Evolutionary conservation across 2,113 vertebrate genomes (phyloP).

Genomic region (Elaphurus davidianus): DNA sequence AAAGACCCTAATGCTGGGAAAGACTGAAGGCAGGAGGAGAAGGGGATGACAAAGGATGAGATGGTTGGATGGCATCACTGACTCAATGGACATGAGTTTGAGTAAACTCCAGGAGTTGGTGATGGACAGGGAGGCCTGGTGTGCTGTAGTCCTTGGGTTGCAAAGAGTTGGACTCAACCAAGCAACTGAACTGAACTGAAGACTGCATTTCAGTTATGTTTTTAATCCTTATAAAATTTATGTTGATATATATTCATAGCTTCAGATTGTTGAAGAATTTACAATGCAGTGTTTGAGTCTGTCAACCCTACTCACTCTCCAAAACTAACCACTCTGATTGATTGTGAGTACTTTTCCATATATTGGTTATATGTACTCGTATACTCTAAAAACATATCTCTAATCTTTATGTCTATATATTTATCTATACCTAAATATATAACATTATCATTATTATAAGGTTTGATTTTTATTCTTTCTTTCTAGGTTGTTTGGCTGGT

Average conservation of each 20-base stretch:
- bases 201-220: background rate
- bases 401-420: background rate
- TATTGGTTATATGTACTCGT: background rate
- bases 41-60: background rate
- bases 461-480: background rate
- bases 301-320: background rate
- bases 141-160: background rate
- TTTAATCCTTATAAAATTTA: background rate
- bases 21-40: background rate
- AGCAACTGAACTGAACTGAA: background rate
- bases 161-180: background rate
- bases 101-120: background rate
- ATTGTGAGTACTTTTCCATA: background rate
- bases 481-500: background rate
- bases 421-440: background rate
- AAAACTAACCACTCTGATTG: background rate
- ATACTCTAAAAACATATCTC: background rate
- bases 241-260: background rate
- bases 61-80: rapidly evolving
- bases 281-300: background rate
- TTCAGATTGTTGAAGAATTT: background rate
- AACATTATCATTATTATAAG: background rate
- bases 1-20: background rate
- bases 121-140: background rate
- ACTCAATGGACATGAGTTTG: background rate